Evolutionary conservation across 2,888 invertebrate species (phyloP), one percentile per base, ranked within the genome.

Genomic region (Rutpela maculata): DNA sequence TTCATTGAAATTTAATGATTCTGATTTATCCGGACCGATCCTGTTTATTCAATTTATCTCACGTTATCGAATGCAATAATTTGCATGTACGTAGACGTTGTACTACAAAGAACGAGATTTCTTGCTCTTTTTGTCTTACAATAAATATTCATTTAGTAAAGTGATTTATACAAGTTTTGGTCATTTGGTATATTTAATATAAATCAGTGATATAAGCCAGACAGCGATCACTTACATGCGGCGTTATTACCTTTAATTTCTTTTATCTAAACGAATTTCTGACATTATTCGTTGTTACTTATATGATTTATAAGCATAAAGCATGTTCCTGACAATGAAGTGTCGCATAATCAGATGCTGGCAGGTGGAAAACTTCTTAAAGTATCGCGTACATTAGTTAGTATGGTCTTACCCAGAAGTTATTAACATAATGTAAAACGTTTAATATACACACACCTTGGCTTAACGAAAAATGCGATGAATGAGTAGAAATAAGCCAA

Each of bases 141-240:
- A 69, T 59, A 35, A 31, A 59, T 69, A 69, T 69, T 69, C 69
- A 59, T 69, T 57, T 69, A 59, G 57, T 12, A 31, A 65, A 38
- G 35, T 59, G 12, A 43, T 65, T 65, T 65, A 65, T 65, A 12
- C 62, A 43, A 35, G 18, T 65, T 65, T 43, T 38, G 31, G 31
- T 43, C 19, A 38, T 43, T 19, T 43, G 19, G 31, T 38, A n/a
- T 38, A n/a, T 38, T 38, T 5, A 12, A 26, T 12, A 18, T 43
- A 43, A 35, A 43, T 38, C 18, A 65, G 18, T 35, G 43, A 10
- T 6, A 17, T 17, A 19, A 35, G 18, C 5, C 17, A 35, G 65
- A 43, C 65, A 43, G 18, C 19, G 43, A 65, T 38, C 62, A 2
- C 62, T 31, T 62, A 26, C 62, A 26, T 19, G 62, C 22, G 17